Conservation (phyloP, 1,140 invertebrate species). For the Drosophila rufa region DNA sequence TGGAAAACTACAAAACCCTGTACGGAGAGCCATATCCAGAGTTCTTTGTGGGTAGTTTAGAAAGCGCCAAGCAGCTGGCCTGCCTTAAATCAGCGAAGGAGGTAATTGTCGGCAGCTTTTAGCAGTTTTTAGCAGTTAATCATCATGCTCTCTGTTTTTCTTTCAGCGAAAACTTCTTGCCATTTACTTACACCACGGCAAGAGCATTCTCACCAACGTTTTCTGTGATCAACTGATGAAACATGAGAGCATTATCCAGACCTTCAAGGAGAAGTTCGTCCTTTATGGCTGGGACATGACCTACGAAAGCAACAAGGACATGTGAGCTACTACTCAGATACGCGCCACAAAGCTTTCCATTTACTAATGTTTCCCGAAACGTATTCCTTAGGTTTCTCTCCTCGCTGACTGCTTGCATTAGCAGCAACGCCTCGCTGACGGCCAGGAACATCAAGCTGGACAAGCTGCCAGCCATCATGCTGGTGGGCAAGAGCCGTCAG, state of each 20-base stretch:
- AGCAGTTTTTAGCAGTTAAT: too few species aligned
- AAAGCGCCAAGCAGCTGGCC: slow-evolving; percentile 95
- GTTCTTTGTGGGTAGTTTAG: slow-evolving; percentile 95
- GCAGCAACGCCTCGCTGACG: slow-evolving; percentile 88
- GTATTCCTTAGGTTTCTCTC: slow-evolving; percentile 87
- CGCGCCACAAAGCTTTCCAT: too few species aligned
- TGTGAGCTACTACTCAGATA: slow-evolving; percentile 86
- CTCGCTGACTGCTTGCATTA: slow-evolving; percentile 88
- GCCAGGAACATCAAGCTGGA: slow-evolving; percentile 94
- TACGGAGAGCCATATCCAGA: slow-evolving; percentile 94
- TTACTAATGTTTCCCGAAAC: slow-evolving; percentile 1
- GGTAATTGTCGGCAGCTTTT: slow-evolving; percentile 85
- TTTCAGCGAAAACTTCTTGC: slow-evolving; percentile 96
- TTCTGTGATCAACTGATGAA: slow-evolving; percentile 98
- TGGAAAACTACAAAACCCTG: slow-evolving; percentile 92
- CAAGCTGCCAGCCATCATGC: slow-evolving; percentile 93
- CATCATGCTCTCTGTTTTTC: too few species aligned
- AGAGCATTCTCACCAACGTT: slow-evolving; percentile 96
- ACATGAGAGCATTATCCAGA: slow-evolving; percentile 94
- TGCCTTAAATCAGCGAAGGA: slow-evolving; percentile 94
- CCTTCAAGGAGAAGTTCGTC: slow-evolving; percentile 94
- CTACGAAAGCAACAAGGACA: slow-evolving; percentile 92
- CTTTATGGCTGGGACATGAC: slow-evolving; percentile 98
- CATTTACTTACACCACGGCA: slow-evolving; percentile 97
- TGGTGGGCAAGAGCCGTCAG: slow-evolving; percentile 94